phyloP scores from a whole-genome alignment of 1,140 invertebrate genomes.

The Stegodyphus mimosarum region DNA sequence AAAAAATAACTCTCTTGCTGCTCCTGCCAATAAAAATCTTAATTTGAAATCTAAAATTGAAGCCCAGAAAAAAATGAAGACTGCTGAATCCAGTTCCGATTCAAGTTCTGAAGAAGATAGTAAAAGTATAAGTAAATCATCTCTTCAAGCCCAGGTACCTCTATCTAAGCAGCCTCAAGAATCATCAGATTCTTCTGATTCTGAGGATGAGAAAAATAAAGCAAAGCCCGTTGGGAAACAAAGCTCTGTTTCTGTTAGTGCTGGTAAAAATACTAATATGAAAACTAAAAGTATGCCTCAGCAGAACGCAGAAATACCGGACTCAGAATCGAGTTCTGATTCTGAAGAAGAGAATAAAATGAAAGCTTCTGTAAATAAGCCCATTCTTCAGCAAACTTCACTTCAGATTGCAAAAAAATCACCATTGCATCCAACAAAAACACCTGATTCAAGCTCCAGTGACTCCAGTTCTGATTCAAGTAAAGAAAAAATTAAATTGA shows the following conservation, averaged over 20 bases:
- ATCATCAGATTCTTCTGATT: no score
- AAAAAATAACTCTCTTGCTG: background rate
- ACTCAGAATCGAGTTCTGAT: background rate
- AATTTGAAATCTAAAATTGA: background rate
- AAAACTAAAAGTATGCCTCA: no score
- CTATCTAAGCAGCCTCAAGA: no score
- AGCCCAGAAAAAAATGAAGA: background rate
- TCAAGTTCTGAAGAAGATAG: background rate
- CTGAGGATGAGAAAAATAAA: background rate
- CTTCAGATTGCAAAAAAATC: background rate
- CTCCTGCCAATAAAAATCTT: background rate
- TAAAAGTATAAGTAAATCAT: background rate
- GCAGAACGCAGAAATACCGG: background rate
- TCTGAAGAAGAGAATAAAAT: background rate
- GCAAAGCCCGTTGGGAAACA: background rate
- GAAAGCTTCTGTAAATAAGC: background rate
- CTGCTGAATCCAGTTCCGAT: background rate
- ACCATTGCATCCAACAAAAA: background rate
- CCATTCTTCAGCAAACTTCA: background rate
- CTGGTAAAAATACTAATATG: no score
- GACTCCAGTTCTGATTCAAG: constrained; percentile 1
- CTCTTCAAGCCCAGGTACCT: no score
- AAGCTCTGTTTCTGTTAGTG: background rate
- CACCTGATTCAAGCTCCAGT: background rate
- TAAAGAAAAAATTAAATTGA: background rate